Evolutionary conservation across 2,797 vertebrate species (phyloP).

Genomic region (Eleutherodactylus coqui): DNA sequence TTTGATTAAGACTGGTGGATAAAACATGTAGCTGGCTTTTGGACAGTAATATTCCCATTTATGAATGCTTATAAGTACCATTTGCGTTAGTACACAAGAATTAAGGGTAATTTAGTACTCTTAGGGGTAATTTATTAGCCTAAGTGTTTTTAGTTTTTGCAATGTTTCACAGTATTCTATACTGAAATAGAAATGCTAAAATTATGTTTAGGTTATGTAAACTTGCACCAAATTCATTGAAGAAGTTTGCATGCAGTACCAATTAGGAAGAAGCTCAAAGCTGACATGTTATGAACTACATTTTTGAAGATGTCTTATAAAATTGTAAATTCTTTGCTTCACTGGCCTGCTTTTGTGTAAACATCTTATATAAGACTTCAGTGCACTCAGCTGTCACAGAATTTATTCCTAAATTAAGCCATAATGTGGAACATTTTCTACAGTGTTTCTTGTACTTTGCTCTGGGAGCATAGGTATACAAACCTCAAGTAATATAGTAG

Average conservation of each 20-base stretch:
- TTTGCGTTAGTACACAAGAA: no score
- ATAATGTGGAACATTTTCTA: conserved; percentile 18
- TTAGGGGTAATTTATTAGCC: no score
- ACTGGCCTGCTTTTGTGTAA: conserved; percentile 33
- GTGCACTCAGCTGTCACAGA: conserved; percentile 34
- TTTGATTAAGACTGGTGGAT: no score
- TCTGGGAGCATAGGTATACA: background rate
- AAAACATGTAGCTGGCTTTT: no score
- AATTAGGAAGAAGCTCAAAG: conserved; percentile 43
- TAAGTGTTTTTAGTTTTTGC: no score
- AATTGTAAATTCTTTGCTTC: conserved; percentile 44
- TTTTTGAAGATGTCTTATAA: conserved; percentile 41
- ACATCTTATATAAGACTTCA: conserved; percentile 41
- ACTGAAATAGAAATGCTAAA: background rate
- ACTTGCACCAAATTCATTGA: background rate
- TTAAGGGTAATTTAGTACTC: no score
- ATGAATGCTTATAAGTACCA: no score
- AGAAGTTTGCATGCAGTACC: background rate
- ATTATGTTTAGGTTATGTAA: background rate
- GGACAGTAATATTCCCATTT: no score
- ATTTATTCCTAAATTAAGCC: conserved; percentile 27
- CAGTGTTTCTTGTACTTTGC: background rate
- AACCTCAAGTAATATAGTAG: no score
- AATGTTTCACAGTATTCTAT: background rate
- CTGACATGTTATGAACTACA: conserved; percentile 33